Evolutionary conservation across 2,888 invertebrate species (phyloP), one percentile per base, ranked within the genome.

Genomic region (Pachliopta kotzebuea): DNA sequence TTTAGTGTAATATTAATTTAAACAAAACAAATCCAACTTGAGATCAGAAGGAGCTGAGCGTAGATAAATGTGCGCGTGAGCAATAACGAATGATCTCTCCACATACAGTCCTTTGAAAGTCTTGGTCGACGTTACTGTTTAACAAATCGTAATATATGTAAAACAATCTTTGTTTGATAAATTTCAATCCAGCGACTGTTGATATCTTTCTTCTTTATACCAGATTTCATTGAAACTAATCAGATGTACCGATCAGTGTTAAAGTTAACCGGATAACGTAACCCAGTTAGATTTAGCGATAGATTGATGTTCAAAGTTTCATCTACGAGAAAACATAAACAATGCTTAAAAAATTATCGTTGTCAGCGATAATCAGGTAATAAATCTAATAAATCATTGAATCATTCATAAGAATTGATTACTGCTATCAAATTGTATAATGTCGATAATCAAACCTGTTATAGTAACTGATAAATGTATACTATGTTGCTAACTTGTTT

Each of bases 51-150:
- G 42, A 60, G 45, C 31, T 45, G 29, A 29, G 29, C 61, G 31
- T 62, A 74, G 75, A 84, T 79, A 78, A 79, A 84, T 83, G 71
- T 63, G 60, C 66, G 57, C 67, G 71, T 70, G 68, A 70, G 67
- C 63, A 69, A 49, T 77, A 76, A 82, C 80, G 69, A 74, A 84
- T 82, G 78, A 62, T 70, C 66, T 70, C 66, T 66, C 67, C 70
- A 72, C 72, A 67, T 62, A 55, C 62, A 67, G 68, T 69, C 69
- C 68, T 71, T 72, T 73, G 69, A 71, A 49, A 54, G 60, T 55
- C 59, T 64, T 42, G 56, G 24, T 23, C 50, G 45, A 60, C 24
- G 56, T 9, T 37, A 52, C 42, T 18, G 18, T 42, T 4, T 45
- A 45, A 45, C 6, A 11, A 18, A 26, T 56, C 18, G 17, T 17